Evolutionary conservation across 30 jellyfish, hydroid and myxozoan genomes (phyloP), one percentile per base, ranked within the genome.

Genomic region (Aurelia sp.): DNA sequence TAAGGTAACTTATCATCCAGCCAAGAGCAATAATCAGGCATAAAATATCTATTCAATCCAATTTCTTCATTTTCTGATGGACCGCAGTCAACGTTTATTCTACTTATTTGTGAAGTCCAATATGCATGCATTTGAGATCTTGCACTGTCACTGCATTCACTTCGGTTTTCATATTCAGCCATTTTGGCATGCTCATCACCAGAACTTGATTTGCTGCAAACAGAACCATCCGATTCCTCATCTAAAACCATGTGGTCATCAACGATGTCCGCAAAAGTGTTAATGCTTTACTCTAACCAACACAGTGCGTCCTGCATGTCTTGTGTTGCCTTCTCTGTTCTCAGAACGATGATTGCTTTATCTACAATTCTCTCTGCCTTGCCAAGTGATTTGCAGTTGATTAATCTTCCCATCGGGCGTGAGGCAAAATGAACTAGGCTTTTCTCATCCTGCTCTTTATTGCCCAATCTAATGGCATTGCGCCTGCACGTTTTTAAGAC

Each of bases 401-500:
- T 70, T 59, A 70, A 5, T 48, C 81, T 70, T 8, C 81, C 81
- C 67, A 70, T 33, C 8, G 38, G 67, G 31, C 81, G 81, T 17
- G 17, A 3, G 0, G 81, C 81, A 16, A 70, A 70, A 70, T 70
- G 81, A 33, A 68, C 27, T 30, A 57, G 63, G 41, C 87, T 76
- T 21, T 58, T 76, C 67, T 55, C 87, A 31, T 55, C 33, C 35
- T 76, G 87, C 35, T 76, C 87, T 8, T 31, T 51, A 30, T 61
- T 76, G 21, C 44, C 1, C 11, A 13, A 38, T 61, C 24, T 12
- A 57, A 57, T 55, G 20, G 72, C 72, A 65, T 65, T 79, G n/a
- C 81, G 48, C 20, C 64, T 59, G 21, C 81, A 35, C 79, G 38
- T 50, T 51, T 38, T 62, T 82, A 62, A 51, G 12, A 74, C 57